phyloP scores from a whole-genome alignment of 2,113 vertebrate genomes.

The Macquaria australasica region DNA sequence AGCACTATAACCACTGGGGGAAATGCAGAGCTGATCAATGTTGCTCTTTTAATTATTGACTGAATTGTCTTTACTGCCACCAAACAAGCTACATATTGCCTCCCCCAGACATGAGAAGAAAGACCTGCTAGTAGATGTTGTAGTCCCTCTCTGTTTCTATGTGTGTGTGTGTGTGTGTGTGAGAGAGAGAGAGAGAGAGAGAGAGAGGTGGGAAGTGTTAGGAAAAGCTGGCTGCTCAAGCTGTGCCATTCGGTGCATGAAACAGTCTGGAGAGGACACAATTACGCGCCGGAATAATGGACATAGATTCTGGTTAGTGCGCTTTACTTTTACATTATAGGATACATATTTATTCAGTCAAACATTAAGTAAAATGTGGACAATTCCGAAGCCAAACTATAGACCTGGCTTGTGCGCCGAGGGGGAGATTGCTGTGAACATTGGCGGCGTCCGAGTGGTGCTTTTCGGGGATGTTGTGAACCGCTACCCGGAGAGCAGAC shows the following conservation, averaged over 20 bases:
- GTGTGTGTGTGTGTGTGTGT: slow-evolving; percentile 10
- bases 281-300: slow-evolving; percentile 54
- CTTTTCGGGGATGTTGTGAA: slow-evolving; percentile 90
- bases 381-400: slow-evolving; percentile 84
- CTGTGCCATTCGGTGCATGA: slow-evolving; percentile 44
- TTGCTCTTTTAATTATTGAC: not conserved
- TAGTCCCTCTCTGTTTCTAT: not conserved
- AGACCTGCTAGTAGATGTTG: not conserved
- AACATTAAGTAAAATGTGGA: slow-evolving; percentile 80
- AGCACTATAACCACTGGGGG: not conserved
- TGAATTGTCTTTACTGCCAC: not conserved
- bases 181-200: slow-evolving; percentile 41
- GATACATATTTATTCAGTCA: not conserved
- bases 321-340: not conserved
- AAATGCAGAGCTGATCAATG: not conserved
- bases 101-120: not conserved
- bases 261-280: not conserved
- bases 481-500: slow-evolving; percentile 93
- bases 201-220: slow-evolving; percentile 29
- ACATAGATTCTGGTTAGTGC: not conserved
- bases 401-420: slow-evolving; percentile 79
- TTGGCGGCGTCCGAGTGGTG: slow-evolving; percentile 93
- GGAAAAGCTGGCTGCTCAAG: slow-evolving; percentile 40
- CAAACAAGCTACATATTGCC: not conserved
- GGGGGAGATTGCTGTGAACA: slow-evolving; percentile 92